Conservation (phyloP, 1,140 invertebrate species). For the Pseudomyrmex cubaensis region DNA sequence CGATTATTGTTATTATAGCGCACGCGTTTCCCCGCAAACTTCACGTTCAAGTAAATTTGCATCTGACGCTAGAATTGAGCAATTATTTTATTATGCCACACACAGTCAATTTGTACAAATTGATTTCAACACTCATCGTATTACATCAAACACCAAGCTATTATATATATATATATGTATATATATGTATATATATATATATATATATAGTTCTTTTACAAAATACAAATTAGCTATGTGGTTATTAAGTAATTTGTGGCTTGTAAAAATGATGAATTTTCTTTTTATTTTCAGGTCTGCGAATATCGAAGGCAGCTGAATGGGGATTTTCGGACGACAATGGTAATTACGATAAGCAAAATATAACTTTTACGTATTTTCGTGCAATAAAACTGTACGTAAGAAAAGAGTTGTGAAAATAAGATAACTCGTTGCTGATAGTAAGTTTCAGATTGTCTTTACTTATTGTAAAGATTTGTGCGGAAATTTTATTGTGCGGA, state of each 20-base stretch:
- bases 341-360: conserved; percentile 48
- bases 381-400: neutral
- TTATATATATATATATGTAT: too few species aligned
- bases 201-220: too few species aligned
- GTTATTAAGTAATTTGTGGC: too few species aligned
- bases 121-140: too few species aligned
- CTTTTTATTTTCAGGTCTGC: conserved; percentile 48
- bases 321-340: conserved; percentile 63
- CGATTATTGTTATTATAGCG: conserved; percentile 28
- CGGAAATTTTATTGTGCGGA: too few species aligned
- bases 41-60: conserved; percentile 24
- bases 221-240: too few species aligned
- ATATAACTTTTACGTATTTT: neutral
- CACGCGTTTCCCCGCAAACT: conserved; percentile 1
- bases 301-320: conserved; percentile 8
- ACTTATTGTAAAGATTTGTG: too few species aligned
- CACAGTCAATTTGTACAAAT: too few species aligned
- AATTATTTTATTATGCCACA: neutral
- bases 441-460: too few species aligned
- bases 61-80: conserved; percentile 5
- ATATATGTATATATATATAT: too few species aligned
- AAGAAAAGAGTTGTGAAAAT: neutral
- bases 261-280: neutral
- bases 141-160: too few species aligned
- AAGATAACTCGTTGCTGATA: neutral